Percentiles rank a stretch among this genome's conserved stretches.
Conservation (phyloP, 1,140 invertebrate genomes). For the Conus ventricosus region DNA sequence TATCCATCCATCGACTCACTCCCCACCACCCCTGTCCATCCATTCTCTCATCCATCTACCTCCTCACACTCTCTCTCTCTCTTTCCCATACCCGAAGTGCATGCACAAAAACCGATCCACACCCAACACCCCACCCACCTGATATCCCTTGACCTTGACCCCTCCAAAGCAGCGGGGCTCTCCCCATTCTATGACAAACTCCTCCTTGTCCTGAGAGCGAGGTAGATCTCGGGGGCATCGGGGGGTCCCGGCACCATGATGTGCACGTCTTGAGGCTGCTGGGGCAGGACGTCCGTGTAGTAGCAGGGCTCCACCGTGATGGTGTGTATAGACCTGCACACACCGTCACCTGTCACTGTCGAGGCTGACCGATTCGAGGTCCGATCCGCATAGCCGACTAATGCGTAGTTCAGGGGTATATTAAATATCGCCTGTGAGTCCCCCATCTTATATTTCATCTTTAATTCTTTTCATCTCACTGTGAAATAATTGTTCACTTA, state of each 20-base stretch:
- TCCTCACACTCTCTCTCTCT: neutral
- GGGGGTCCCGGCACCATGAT: conserved; percentile 72
- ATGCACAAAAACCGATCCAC: neutral
- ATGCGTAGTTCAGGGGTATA: too few species aligned
- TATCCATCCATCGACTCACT: neutral
- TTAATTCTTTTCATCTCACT: too few species aligned
- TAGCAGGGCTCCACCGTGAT: conserved; percentile 68
- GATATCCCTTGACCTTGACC: conserved; percentile 71
- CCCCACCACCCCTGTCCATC: neutral
- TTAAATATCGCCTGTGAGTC: too few species aligned
- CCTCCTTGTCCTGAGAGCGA: conserved; percentile 67
- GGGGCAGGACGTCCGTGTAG: conserved; percentile 62
- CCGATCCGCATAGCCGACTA: too few species aligned
- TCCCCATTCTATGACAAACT: conserved; percentile 73
- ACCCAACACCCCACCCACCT: conserved; percentile 50
- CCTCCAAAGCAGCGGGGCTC: conserved; percentile 71
- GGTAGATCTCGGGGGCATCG: conserved; percentile 71
- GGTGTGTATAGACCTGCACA: conserved; percentile 67
- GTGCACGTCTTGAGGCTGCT: conserved; percentile 65
- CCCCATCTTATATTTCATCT: too few species aligned
- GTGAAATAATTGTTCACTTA: too few species aligned
- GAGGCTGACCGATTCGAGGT: neutral
- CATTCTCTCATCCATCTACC: neutral
- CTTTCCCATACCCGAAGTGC: neutral
- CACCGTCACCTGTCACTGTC: neutral